Evolutionary conservation across 2,113 vertebrate species (phyloP), one percentile per base, ranked within the genome.

Genomic region (Brachypodius melanocephalos): DNA sequence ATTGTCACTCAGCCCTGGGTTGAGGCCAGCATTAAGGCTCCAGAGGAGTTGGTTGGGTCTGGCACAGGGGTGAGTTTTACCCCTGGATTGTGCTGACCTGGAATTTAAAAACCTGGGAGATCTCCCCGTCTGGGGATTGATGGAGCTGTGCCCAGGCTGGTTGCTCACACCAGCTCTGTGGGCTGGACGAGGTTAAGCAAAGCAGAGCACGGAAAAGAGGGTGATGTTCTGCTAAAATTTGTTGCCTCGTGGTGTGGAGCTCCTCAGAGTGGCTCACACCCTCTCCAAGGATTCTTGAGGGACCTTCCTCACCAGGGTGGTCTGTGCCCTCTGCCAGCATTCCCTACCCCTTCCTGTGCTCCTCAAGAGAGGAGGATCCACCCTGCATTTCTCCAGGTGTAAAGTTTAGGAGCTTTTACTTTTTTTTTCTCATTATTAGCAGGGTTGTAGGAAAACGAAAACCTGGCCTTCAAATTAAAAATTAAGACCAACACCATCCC

Each of bases 231-330:
- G 43, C 62, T 67, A 25, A 48, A 68, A 29, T 79, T 40, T 14
- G 7, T 75, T 32, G 3, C 58, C 17, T 55, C 10, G 0, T 2
- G 3, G 6, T 9, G 26, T 12, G 52, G 84, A 59, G 34, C 67
- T 61, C 21, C 52, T 72, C 0, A 0, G 73, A 42, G 22, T 3
- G 17, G 51, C 20, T 66, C 31, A 18, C 4, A 5, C 8, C 2
- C 17, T 88, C 42, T 36, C 24, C 14, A 24, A 65, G 67, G 54
- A 12, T 38, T 67, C 52, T 40, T 25, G 18, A 28, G 25, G 48
- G 29, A 57, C 9, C 8, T 11, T 18, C 34, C 34, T 68, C 48
- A 22, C 28, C 6, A 38, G 20, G 3, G 14, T 52, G 25, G 14
- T 9, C 57, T 1, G 0, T 57, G 52, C 34, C 22, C 22, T 51